Conservation (phyloP, 1,140 invertebrate genomes). For the Hylaeus anthracinus region DNA sequence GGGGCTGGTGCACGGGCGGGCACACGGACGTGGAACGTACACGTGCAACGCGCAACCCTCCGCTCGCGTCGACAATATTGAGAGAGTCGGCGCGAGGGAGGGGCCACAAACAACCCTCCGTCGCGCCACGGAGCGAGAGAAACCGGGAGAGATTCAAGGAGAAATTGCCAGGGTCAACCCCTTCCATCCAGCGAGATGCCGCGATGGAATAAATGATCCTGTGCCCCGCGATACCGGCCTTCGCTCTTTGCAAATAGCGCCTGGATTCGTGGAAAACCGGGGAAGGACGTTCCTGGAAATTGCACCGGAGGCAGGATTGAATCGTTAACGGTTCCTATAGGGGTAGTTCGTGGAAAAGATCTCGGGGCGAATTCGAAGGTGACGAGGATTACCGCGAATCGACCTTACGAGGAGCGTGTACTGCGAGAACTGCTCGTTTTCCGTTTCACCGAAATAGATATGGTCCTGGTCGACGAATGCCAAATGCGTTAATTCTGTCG, state of each 20-base stretch:
- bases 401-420: not conserved
- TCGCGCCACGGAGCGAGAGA: too few relatives aligned
- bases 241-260: not conserved
- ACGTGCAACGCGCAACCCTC: conserved; percentile 43
- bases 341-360: not conserved
- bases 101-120: conserved; percentile 51
- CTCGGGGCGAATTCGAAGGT: not conserved
- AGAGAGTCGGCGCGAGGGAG: conserved; percentile 40
- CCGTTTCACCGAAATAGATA: too few relatives aligned
- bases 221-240: not conserved
- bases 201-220: conserved; percentile 50
- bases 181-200: conserved; percentile 30
- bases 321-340: not conserved
- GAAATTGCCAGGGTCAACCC: conserved; percentile 65
- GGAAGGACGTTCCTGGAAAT: too few relatives aligned
- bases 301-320: not conserved
- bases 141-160: conserved; percentile 49
- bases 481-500: too few relatives aligned
- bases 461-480: too few relatives aligned
- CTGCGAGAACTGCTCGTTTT: too few relatives aligned
- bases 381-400: not conserved
- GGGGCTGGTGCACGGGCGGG: not conserved
- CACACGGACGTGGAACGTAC: conserved; percentile 10
- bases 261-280: not conserved
- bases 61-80: conserved; percentile 65